These are phyloP conservation scores for Fringilla coelebs DNA, from an alignment of 2,797 vertebrate genomes.

Conservation along the genomic window DNA sequence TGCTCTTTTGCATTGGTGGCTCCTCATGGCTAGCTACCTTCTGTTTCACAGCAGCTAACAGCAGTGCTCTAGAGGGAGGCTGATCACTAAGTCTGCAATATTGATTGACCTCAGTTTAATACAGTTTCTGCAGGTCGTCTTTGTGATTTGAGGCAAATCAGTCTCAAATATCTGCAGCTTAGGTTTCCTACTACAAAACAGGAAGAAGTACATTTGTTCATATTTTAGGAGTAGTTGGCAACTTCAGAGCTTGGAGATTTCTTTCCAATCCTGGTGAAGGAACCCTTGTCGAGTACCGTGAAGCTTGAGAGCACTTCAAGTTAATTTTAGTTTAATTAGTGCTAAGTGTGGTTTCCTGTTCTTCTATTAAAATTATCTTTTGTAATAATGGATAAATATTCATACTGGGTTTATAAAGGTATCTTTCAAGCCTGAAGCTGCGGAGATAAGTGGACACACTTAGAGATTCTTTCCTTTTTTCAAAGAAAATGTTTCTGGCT, in stretches of 20 bases:
- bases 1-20: neutral
- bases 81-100: neutral
- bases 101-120: neutral
- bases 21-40: neutral
- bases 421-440: neutral
- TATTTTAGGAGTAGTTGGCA: neutral
- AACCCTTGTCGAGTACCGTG: neutral
- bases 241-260: neutral
- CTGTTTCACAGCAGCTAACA: neutral
- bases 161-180: neutral
- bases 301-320: slow-evolving; percentile 9
- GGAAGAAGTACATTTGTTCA: neutral
- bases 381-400: neutral
- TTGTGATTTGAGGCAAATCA: neutral
- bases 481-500: neutral
- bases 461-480: neutral
- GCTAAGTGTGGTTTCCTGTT: neutral
- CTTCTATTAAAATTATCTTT: neutral
- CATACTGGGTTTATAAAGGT: neutral
- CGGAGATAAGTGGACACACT: neutral
- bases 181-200: neutral
- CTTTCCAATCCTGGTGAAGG: neutral
- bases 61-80: neutral
- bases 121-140: neutral
- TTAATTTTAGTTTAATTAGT: slow-evolving; percentile 32